Evolutionary conservation across 2,113 vertebrate species (phyloP), one percentile per base, ranked within the genome.

Genomic region (Elephas maximus): DNA sequence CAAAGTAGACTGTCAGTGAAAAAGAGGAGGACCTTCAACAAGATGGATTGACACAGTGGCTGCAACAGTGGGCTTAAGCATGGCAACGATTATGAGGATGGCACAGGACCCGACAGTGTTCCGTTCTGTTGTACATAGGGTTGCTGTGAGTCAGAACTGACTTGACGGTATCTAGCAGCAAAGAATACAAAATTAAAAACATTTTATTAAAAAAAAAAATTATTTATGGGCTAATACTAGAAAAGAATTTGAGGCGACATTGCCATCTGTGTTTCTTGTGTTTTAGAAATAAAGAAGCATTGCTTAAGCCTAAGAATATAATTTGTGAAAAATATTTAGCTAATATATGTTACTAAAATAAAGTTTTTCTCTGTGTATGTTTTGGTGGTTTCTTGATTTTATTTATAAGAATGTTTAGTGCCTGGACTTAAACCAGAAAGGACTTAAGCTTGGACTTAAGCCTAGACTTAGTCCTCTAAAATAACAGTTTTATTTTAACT

Each of bases 401-500:
- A 93, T 96, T 96, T 97, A 84, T 95, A 96, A 92, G 51, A 95
- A 15, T 74, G 44, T 28, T 91, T 81, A 88, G 62, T 96, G 82
- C 85, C 45, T 93, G 69, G 57, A 93, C 93, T 37, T 37, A 37
- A 37, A 37, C 37, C 37, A 37, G 37, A 37, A 37, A 37, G 37
- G 37, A 37, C 37, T 37, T 37, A 37, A 37, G 37, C 37, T 37
- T 37, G 37, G 37, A 37, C 37, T 37, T 37, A 37, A 37, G 82
- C 85, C 45, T 93, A 63, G 57, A 93, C 93, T 95, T 91, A 53
- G 57, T 76, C 53, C 41, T 96, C 51, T 91, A 83, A 90, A 90
- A 93, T 90, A 90, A 88, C 44, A 87, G 78, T 90, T 95, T 96
- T 94, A 95, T 95, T 97, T 95, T 96, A 93, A 95, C 78, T 92